These are phyloP conservation scores for Pungitius pungitius DNA, from an alignment of 2,113 vertebrate genomes.

Conservation along the genomic window DNA sequence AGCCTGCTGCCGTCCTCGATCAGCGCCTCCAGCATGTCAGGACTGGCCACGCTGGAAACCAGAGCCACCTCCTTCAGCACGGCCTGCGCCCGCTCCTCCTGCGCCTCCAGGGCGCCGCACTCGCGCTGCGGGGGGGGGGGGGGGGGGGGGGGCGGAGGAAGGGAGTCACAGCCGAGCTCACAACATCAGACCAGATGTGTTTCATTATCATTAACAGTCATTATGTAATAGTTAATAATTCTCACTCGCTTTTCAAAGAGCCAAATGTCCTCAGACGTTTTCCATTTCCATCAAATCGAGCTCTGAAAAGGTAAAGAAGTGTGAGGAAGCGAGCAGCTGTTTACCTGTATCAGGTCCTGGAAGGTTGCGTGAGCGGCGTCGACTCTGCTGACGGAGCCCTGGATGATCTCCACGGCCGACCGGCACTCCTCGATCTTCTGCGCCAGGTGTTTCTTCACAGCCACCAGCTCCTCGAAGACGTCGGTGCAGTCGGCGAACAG, in stretches of 20 bases:
- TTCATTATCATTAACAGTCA: too few species aligned
- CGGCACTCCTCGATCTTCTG: constrained; percentile 73
- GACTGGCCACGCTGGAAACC: constrained; percentile 80
- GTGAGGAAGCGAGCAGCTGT: not conserved
- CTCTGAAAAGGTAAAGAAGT: too few species aligned
- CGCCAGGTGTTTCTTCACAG: constrained; percentile 73
- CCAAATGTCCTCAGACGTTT: too few species aligned
- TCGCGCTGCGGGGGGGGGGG: constrained; percentile 84
- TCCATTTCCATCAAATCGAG: too few species aligned
- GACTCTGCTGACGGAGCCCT: constrained; percentile 55
- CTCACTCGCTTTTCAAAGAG: too few species aligned
- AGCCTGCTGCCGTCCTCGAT: constrained; percentile 76
- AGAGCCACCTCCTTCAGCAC: constrained; percentile 85
- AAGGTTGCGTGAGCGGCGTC: constrained; percentile 40
- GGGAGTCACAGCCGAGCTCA: not conserved
- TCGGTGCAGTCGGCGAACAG: constrained; percentile 77
- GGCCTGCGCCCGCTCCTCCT: constrained; percentile 83
- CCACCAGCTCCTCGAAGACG: constrained; percentile 78
- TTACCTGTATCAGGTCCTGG: constrained; percentile 72
- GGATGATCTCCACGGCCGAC: constrained; percentile 65
- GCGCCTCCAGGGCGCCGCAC: constrained; percentile 84
- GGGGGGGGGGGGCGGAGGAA: not conserved
- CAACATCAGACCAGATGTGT: not conserved
- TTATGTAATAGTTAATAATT: too few species aligned
- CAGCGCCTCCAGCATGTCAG: constrained; percentile 84